Evolutionary conservation across 2,797 vertebrate genomes (phyloP).

Genomic region (Phylloscopus collybita): DNA sequence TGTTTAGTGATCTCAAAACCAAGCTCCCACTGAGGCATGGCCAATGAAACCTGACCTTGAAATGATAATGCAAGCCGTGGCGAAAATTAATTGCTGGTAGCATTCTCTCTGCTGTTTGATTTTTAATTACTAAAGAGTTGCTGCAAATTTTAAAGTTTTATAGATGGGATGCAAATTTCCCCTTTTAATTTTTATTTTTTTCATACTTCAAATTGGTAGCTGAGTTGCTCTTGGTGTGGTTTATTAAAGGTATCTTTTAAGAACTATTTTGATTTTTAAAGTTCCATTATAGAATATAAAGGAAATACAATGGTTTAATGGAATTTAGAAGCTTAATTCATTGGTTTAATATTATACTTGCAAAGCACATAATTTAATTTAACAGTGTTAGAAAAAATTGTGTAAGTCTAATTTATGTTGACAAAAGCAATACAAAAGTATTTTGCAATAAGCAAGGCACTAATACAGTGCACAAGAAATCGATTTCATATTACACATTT

Average conservation of each 20-base stretch:
- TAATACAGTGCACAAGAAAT: constrained; percentile 26
- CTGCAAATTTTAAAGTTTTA: neutral
- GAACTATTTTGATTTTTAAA: neutral
- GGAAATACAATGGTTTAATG: neutral
- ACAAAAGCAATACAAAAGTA: constrained; percentile 45
- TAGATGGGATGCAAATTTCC: neutral
- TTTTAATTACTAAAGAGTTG: constrained; percentile 26
- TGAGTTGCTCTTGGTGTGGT: neutral
- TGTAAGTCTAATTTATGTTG: constrained; percentile 53
- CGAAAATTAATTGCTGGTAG: constrained; percentile 16
- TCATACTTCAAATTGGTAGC: neutral
- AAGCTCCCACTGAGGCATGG: constrained; percentile 29
- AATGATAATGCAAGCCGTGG: constrained; percentile 1
- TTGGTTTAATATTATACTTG: constrained; percentile 1
- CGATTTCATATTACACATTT: constrained; percentile 39
- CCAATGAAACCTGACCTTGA: constrained; percentile 52
- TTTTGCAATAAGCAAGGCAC: constrained; percentile 30
- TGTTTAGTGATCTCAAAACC: constrained; percentile 26
- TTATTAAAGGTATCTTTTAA: neutral
- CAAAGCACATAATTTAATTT: constrained; percentile 51
- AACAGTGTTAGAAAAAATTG: neutral
- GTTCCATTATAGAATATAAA: neutral
- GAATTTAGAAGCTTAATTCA: neutral
- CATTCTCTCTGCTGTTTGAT: constrained; percentile 27
- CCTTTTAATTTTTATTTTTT: neutral